These are phyloP conservation scores for Drosophila imparisetae DNA, from an alignment of 2,888 invertebrate species.

Conservation along the genomic window DNA sequence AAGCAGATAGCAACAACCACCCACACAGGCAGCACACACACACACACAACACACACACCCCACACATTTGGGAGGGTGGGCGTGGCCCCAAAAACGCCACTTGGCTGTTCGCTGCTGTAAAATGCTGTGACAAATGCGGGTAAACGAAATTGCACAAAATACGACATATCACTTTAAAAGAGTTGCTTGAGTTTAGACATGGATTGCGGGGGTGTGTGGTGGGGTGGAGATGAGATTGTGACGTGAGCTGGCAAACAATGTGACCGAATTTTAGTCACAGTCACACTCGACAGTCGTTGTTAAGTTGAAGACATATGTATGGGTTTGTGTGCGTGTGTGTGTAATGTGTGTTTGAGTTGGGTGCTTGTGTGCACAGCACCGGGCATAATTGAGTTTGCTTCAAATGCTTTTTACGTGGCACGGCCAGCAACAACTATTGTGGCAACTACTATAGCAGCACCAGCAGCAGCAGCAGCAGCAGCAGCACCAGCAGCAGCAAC, in stretches of 20 bases:
- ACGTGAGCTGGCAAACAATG: constrained; percentile 73
- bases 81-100: constrained; percentile 29
- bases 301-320: constrained; percentile 35
- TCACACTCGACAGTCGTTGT: constrained; percentile 57
- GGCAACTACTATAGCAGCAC: constrained; percentile 21
- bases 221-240: constrained; percentile 33
- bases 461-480: constrained; percentile 45
- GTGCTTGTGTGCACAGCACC: constrained; percentile 69
- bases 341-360: constrained; percentile 21
- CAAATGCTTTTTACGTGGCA: constrained; percentile 79
- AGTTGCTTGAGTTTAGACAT: not conserved
- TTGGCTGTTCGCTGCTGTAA: constrained; percentile 50
- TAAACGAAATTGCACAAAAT: constrained; percentile 60
- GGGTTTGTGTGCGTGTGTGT: constrained; percentile 25
- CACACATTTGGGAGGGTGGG: constrained; percentile 2
- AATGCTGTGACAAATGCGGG: constrained; percentile 77
- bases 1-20: constrained; percentile 27
- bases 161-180: constrained; percentile 43
- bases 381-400: constrained; percentile 79
- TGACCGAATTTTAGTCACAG: constrained; percentile 82
- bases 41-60: not conserved
- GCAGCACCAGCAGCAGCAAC: constrained; percentile 4
- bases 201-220: not conserved
- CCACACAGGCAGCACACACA: constrained; percentile 11
- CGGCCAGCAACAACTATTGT: constrained; percentile 47